A percentile compares a stretch with the other conserved stretches of the same genome.
Conservation (phyloP, 2,888 invertebrate genomes). For the Parasteatoda lunata region DNA sequence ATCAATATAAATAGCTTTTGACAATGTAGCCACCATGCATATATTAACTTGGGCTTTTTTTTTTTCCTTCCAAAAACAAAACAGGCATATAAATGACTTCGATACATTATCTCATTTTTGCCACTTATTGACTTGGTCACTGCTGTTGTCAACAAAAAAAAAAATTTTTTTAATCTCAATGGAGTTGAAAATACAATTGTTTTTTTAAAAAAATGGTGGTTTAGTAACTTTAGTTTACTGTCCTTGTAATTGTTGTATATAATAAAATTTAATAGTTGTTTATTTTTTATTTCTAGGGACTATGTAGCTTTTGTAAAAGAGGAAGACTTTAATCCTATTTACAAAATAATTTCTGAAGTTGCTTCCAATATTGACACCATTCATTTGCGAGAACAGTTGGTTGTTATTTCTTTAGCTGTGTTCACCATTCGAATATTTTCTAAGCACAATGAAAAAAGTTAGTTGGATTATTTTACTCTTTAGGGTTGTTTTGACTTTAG, state of each 20-base stretch:
- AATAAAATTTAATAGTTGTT: neutral
- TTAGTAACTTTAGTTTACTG: neutral
- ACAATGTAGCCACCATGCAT: too few species aligned
- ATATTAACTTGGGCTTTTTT: too few species aligned
- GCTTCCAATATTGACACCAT: conserved; percentile 48
- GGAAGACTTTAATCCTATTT: conserved; percentile 32
- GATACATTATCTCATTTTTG: too few species aligned
- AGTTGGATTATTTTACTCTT: neutral
- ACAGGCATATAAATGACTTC: too few species aligned
- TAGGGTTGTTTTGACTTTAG: neutral
- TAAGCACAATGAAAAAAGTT: conserved; percentile 40
- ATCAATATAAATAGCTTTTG: too few species aligned
- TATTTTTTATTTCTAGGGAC: conserved; percentile 20
- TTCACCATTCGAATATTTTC: conserved; percentile 39
- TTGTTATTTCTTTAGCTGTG: conserved; percentile 59
- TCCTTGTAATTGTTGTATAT: neutral
- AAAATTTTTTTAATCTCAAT: too few species aligned
- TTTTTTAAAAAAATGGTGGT: neutral
- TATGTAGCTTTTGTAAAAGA: conserved; percentile 28
- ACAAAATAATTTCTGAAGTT: conserved; percentile 38
- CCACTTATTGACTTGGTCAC: too few species aligned
- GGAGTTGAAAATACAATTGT: too few species aligned
- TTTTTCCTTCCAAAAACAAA: too few species aligned
- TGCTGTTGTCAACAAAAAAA: too few species aligned
- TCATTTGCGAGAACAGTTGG: conserved; percentile 56